Conservation (phyloP, 35 echinoderm and acorn worm species). For the Apostichopus californicus region DNA sequence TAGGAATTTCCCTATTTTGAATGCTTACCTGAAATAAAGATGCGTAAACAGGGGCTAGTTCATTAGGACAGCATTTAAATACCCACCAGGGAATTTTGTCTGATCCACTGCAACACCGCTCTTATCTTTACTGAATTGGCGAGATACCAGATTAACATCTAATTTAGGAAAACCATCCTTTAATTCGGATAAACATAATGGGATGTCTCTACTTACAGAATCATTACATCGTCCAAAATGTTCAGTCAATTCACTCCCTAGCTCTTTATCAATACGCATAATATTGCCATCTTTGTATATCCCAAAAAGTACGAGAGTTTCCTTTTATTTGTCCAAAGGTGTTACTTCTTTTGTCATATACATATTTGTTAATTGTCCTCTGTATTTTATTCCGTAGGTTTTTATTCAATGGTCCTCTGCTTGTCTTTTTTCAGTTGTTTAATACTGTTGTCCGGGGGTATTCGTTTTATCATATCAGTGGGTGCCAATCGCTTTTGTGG, state of each 20-base stretch:
- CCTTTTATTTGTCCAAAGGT: conserved; percentile 8
- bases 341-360: not conserved
- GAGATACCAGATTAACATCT: not conserved
- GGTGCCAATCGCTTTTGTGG: not conserved
- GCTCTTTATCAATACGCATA: too few relatives aligned
- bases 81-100: not conserved
- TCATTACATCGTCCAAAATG: too few relatives aligned
- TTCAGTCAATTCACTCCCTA: too few relatives aligned
- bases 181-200: too few relatives aligned
- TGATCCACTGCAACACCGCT: not conserved
- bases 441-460: not conserved
- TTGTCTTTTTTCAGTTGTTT: conserved; percentile 19
- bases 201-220: too few relatives aligned
- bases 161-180: too few relatives aligned
- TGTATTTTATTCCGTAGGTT: not conserved
- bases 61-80: not conserved
- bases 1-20: not conserved
- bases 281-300: not conserved
- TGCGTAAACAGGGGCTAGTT: not conserved
- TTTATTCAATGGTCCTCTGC: conserved; percentile 3
- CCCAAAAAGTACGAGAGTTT: not conserved
- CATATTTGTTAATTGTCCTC: conserved; percentile 12
- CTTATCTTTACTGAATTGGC: not conserved
- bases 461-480: not conserved
- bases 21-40: not conserved